Conservation (phyloP, 2,888 invertebrate genomes). For the Yponomeuta evonymella region DNA sequence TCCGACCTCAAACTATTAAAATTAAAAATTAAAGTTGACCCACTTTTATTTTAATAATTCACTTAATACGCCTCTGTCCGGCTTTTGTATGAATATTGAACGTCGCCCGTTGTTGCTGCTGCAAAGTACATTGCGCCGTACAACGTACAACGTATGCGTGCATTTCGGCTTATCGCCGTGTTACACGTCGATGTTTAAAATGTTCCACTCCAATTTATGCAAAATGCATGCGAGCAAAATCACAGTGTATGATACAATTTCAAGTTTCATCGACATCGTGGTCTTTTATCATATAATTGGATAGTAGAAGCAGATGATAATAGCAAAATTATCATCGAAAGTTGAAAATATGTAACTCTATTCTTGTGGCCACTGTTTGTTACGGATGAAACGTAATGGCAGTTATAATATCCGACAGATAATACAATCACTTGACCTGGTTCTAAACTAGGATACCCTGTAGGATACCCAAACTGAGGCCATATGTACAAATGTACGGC, state of each 20-base stretch:
- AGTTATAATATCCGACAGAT: too few species aligned
- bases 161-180: not conserved
- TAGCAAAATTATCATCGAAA: too few species aligned
- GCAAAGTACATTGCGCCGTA: not conserved
- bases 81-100: not conserved
- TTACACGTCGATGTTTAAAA: conserved; percentile 1
- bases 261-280: not conserved
- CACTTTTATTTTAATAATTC: not conserved
- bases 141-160: not conserved
- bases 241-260: not conserved
- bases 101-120: not conserved
- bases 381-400: too few species aligned
- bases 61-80: not conserved
- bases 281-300: not conserved
- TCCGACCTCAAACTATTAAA: too few species aligned
- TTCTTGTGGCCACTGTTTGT: too few species aligned
- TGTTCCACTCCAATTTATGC: not conserved
- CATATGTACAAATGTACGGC: too few species aligned
- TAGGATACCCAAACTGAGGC: too few species aligned
- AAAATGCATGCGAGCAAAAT: not conserved
- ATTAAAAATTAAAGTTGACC: too few species aligned
- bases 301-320: not conserved
- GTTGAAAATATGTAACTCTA: too few species aligned
- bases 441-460: too few species aligned
- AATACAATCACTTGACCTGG: too few species aligned